These are phyloP conservation scores for Megaceryle alcyon DNA, from an alignment of 2,797 vertebrate species.

Conservation along the genomic window DNA sequence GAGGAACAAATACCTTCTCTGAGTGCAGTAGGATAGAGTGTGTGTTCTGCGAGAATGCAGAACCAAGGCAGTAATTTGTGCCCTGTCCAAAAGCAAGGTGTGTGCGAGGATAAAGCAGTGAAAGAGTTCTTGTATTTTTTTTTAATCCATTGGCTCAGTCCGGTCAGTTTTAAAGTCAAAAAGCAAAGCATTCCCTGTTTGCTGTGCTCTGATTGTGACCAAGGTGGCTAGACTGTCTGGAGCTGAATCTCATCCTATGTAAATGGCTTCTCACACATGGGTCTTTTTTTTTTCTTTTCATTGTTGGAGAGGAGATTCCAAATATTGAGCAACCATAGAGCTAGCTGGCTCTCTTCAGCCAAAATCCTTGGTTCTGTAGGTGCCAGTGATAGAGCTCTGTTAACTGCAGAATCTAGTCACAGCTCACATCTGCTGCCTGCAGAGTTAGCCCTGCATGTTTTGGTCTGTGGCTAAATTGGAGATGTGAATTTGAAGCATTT, in stretches of 20 bases:
- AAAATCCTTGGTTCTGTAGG: neutral
- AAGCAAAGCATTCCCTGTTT: neutral
- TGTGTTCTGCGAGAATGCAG: neutral
- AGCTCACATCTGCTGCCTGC: neutral
- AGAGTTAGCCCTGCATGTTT: neutral
- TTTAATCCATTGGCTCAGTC: neutral
- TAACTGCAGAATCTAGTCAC: neutral
- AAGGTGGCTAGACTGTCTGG: neutral
- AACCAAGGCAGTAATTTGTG: neutral
- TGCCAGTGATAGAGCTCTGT: neutral
- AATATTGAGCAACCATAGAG: neutral
- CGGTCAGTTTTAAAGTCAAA: neutral
- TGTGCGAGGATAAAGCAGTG: neutral
- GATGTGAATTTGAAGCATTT: neutral
- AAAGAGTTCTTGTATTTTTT: neutral
- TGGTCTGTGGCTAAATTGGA: neutral
- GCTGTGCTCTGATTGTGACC: neutral
- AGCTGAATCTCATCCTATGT: neutral
- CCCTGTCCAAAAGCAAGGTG: neutral
- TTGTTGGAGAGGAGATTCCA: neutral
- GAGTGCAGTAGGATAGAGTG: neutral
- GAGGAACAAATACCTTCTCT: neutral
- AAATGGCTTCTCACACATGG: neutral
- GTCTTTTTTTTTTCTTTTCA: neutral
- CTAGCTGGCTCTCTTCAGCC: neutral